Conservation (phyloP, 37 sponge, comb jelly and placozoan genomes). For the Agelas oroides region DNA sequence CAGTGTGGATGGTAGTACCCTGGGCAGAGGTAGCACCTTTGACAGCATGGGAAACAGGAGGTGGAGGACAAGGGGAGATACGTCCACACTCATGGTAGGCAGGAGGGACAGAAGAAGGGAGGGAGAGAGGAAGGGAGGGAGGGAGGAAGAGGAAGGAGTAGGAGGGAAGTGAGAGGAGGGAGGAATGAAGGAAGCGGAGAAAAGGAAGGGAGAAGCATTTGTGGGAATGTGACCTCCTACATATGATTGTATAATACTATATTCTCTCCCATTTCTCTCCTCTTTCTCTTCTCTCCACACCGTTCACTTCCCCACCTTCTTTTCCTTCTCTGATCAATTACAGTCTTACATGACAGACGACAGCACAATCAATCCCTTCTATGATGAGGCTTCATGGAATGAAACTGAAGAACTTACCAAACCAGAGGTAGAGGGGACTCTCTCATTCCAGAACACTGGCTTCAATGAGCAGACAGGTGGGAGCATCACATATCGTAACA, state of each 20-base stretch:
- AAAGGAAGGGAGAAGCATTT: too few species aligned
- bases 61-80: slow-evolving; percentile 5
- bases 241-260: background rate
- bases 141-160: too few species aligned
- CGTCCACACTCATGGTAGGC: slow-evolving; percentile 24
- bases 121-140: too few species aligned
- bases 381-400: slow-evolving; percentile 3
- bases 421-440: background rate
- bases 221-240: too few species aligned
- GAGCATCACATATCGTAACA: too few species aligned
- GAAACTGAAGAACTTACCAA: slow-evolving; percentile 32
- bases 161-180: too few species aligned
- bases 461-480: too few species aligned
- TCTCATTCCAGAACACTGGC: too few species aligned
- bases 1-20: slow-evolving; percentile 4
- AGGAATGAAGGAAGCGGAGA: too few species aligned
- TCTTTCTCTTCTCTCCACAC: background rate
- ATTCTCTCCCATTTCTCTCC: background rate
- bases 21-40: slow-evolving; percentile 14
- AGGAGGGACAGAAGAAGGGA: background rate
- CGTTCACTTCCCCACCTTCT: too few species aligned
- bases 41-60: background rate
- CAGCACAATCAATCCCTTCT: background rate
- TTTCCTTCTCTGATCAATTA: background rate
- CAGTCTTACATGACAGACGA: slow-evolving; percentile 30